A percentile compares a stretch with the other conserved stretches of the same genome.
These are phyloP conservation scores for Nixonia krombeini DNA, from an alignment of 1,140 invertebrate genomes.

Conservation along the genomic window DNA sequence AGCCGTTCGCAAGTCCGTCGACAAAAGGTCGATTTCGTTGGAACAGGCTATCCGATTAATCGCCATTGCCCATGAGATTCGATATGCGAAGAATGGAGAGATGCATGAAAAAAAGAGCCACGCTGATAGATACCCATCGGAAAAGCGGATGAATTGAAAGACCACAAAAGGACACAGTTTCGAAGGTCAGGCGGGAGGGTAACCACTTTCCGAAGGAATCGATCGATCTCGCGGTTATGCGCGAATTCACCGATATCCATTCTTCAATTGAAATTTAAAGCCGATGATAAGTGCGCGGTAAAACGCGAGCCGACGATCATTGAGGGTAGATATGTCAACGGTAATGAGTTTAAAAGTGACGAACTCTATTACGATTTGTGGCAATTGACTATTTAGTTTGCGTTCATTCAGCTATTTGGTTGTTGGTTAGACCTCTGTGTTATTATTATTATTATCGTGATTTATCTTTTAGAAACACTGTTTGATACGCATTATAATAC, in stretches of 20 bases:
- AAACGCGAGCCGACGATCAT: slow-evolving; percentile 22
- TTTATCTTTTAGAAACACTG: no score
- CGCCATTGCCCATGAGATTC: slow-evolving; percentile 16
- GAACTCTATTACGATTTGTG: background rate
- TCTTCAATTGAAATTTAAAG: slow-evolving; percentile 53
- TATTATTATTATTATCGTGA: no score
- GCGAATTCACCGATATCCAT: slow-evolving; percentile 26
- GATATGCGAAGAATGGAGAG: slow-evolving; percentile 6
- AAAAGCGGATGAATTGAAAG: slow-evolving; percentile 11
- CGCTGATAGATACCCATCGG: slow-evolving; percentile 45
- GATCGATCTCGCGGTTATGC: slow-evolving; percentile 48
- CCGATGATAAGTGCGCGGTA: slow-evolving; percentile 25
- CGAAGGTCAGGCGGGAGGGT: slow-evolving; percentile 9
- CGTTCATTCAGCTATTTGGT: no score
- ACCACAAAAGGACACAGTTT: slow-evolving; percentile 47
- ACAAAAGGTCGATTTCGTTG: slow-evolving; percentile 11
- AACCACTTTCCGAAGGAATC: slow-evolving; percentile 41
- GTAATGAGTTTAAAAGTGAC: background rate
- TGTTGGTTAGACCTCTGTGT: no score
- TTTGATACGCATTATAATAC: no score
- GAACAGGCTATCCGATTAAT: slow-evolving; percentile 42
- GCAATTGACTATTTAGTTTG: no score
- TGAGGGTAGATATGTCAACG: slow-evolving; percentile 13
- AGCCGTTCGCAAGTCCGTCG: background rate
- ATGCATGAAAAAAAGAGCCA: slow-evolving; percentile 14